phyloP scores from a whole-genome alignment of 2,113 vertebrate genomes.

The Pelecanus crispus region DNA sequence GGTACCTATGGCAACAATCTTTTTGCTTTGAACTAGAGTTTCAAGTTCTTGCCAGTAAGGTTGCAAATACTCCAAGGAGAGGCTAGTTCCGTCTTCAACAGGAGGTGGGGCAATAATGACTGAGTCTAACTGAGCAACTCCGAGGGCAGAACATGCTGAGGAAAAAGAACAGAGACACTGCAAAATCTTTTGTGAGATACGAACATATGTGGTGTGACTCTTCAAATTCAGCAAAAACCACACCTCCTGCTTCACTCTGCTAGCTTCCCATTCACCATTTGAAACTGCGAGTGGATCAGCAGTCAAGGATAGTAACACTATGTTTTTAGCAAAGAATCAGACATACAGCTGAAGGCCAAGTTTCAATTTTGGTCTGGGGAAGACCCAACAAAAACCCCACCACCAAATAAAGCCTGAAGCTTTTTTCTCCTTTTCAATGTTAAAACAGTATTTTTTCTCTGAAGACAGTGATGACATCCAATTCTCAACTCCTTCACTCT shows the following conservation, averaged over 20 bases:
- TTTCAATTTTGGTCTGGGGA: not conserved
- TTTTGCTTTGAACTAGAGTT: conserved; percentile 83
- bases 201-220: not conserved
- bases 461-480: not conserved
- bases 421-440: not conserved
- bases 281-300: not conserved
- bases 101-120: conserved; percentile 90
- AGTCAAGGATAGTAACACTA: not conserved
- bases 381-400: not conserved
- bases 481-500: not conserved
- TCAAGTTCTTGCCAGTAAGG: conserved; percentile 92
- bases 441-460: not conserved
- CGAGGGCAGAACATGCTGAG: conserved; percentile 84
- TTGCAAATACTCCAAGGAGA: conserved; percentile 86
- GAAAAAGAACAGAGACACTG: not conserved
- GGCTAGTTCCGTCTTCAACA: conserved; percentile 75
- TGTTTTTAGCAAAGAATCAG: not conserved
- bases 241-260: not conserved
- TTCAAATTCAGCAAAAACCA: not conserved
- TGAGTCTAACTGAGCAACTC: conserved; percentile 91
- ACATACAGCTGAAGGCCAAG: not conserved
- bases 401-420: not conserved
- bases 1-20: conserved; percentile 91
- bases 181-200: not conserved
- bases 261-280: not conserved